Percentiles rank a stretch among this genome's conserved stretches.
Evolutionary conservation across 2,797 vertebrate species (phyloP).

Genomic region (Periparus ater): DNA sequence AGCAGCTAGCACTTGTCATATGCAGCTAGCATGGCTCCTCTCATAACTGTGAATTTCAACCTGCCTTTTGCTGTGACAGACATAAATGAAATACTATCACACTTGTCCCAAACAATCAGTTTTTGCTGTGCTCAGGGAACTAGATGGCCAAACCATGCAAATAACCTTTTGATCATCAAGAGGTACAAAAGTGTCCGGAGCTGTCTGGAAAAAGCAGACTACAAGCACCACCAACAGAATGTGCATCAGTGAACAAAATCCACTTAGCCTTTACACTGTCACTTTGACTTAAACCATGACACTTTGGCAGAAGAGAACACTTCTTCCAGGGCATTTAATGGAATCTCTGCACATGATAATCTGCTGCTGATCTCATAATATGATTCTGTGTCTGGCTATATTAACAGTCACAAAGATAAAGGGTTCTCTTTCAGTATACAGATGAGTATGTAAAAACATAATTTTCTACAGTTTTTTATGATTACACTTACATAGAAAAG

Average conservation of each 20-base stretch:
- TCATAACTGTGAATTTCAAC: neutral
- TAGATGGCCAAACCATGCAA: neutral
- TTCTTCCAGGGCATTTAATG: neutral
- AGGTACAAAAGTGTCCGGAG: neutral
- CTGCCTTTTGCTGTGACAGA: neutral
- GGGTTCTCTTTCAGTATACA: neutral
- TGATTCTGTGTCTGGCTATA: neutral
- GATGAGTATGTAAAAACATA: neutral
- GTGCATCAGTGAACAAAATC: neutral
- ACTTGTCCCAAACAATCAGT: neutral
- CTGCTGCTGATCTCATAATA: neutral
- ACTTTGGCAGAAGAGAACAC: neutral
- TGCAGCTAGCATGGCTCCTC: neutral
- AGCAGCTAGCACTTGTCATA: neutral
- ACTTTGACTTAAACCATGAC: neutral
- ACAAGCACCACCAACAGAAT: fast-evolving
- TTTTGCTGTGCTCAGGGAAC: neutral
- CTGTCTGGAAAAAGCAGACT: neutral
- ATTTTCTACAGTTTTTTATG: neutral
- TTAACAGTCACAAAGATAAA: neutral
- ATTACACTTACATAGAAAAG: neutral
- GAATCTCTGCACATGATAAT: neutral
- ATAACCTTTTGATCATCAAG: neutral
- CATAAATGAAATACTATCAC: fast-evolving
- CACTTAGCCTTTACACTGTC: neutral